Conservation (phyloP, 2,888 invertebrate genomes). For the Tipula lateralis region DNA sequence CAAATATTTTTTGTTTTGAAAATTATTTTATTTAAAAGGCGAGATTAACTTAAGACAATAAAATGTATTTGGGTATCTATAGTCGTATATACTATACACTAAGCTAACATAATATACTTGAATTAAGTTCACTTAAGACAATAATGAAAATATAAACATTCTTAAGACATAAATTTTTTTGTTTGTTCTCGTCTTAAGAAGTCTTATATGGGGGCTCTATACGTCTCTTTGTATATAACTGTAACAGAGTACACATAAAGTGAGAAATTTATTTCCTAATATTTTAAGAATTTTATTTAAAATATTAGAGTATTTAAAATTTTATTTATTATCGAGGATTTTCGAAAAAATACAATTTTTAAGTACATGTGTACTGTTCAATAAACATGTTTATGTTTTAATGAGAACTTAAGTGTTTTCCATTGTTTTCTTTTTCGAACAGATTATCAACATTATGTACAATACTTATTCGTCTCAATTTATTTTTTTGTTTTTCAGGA, state of each 20-base stretch:
- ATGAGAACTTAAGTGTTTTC: neutral
- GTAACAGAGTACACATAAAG: neutral
- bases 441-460: neutral
- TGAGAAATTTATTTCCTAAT: neutral
- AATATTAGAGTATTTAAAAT: neutral
- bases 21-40: neutral
- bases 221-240: neutral
- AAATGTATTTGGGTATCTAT: neutral
- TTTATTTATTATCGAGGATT: neutral
- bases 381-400: neutral
- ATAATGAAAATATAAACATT: slow-evolving; percentile 11
- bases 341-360: neutral
- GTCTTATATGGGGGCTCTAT: slow-evolving; percentile 2
- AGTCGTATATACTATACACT: neutral
- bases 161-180: neutral
- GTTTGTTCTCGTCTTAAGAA: neutral
- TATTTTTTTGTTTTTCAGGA: neutral
- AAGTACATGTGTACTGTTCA: neutral
- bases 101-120: neutral
- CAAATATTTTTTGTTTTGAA: neutral
- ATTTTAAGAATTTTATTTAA: neutral
- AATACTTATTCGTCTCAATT: neutral
- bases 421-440: neutral
- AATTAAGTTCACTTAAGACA: slow-evolving; percentile 11
- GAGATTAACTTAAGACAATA: neutral